These are phyloP conservation scores for Drepana falcataria DNA, from an alignment of 2,888 invertebrate genomes.

Conservation along the genomic window DNA sequence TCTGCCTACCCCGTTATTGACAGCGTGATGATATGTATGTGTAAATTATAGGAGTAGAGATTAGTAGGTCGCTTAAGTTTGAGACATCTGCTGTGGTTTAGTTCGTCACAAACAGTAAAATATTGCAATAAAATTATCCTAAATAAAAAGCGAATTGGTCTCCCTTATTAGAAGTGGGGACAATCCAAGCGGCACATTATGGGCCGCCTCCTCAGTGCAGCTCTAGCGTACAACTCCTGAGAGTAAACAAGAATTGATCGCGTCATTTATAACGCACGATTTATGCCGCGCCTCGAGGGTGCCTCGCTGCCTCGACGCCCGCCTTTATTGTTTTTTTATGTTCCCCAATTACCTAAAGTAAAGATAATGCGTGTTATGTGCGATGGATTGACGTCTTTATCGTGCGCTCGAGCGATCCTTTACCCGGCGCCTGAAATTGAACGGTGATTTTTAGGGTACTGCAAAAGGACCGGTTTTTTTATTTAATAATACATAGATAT, in stretches of 20 bases:
- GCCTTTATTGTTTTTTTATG: conserved; percentile 61
- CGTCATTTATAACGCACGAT: conserved; percentile 67
- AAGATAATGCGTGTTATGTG: conserved; percentile 21
- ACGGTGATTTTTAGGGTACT: neutral
- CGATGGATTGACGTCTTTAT: conserved; percentile 3
- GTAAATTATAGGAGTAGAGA: too few relatives aligned
- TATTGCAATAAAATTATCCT: too few relatives aligned
- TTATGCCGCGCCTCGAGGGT: conserved; percentile 43
- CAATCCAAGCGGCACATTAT: too few relatives aligned
- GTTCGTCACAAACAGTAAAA: too few relatives aligned
- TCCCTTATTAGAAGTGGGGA: too few relatives aligned
- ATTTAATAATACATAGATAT: neutral
- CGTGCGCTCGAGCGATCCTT: neutral
- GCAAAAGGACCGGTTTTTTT: neutral
- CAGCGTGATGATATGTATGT: too few relatives aligned
- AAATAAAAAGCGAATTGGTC: too few relatives aligned
- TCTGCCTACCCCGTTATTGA: too few relatives aligned
- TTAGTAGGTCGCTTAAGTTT: too few relatives aligned
- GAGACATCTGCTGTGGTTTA: too few relatives aligned
- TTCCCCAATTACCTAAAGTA: conserved; percentile 6
- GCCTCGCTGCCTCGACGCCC: conserved; percentile 41
- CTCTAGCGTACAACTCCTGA: conserved; percentile 27
- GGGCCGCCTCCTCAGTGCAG: too few relatives aligned
- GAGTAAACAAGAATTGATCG: conserved; percentile 67
- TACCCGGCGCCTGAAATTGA: neutral